Evolutionary conservation across 2,797 vertebrate species (phyloP), one percentile per base, ranked within the genome.

Genomic region (Parauchenoglanis ngamensis): DNA sequence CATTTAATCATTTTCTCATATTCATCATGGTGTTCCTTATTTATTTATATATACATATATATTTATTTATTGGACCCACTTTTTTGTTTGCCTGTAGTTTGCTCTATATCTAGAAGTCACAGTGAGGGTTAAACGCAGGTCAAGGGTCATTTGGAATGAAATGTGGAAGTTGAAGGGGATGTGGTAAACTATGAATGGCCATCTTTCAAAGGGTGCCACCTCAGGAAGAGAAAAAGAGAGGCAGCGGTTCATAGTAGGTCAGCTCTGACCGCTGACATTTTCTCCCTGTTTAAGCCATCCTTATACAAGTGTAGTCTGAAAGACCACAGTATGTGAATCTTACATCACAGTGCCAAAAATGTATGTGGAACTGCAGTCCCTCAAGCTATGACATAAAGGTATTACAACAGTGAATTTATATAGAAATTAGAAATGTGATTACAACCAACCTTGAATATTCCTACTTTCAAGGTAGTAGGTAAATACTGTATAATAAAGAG

Each of bases 151-250:
- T 67, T 72, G 19, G 28, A 90, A 89, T 82, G 82, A 73, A 87
- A 80, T 85, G 83, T 86, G 87, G 91, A 92, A 93, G 91, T 93
- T 89, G 87, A 92, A 90, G 86, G 79, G 87, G 90, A 92, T 90
- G 83, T 90, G 76, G 87, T 90, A 87, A 90, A 89, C 87, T 86
- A 61, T 1, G 79, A 52, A 78, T 54, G 15, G 7, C 49, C 77
- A 21, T 88, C 28, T 49, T 19, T 49, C 40, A 49, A 54, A 67
- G 83, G 82, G 82, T 78, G 86, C 61, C 28, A 84, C 86, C 82
- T 68, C 81, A 78, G 87, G 15, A 77, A 84, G 72, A 25, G 65
- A 12, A 15, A 31, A 52, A 46, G 35, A 31, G 25, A 73, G 65
- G 40, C 25, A 68, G 44, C 4, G 35, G 76, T 65, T 89, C 35